phyloP scores from a whole-genome alignment of 2,113 vertebrate species.

The Albula glossodonta region DNA sequence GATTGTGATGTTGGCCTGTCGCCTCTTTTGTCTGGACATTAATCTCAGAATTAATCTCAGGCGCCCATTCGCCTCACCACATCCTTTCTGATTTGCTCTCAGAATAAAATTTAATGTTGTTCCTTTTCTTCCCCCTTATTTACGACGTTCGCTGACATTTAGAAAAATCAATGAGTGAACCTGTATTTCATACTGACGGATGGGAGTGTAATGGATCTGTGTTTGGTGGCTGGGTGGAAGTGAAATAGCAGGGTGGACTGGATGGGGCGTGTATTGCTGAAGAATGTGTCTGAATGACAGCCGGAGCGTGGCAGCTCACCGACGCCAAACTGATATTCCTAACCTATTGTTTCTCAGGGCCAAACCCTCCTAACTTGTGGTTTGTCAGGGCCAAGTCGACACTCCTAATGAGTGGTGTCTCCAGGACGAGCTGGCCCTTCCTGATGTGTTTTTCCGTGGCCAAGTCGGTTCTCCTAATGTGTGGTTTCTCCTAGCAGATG shows the following conservation, averaged over 20 bases:
- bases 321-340: no score
- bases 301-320: no score
- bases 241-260: neutral
- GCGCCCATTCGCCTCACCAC: no score
- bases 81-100: neutral
- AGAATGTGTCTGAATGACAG: no score
- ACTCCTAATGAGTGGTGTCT: no score
- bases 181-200: neutral
- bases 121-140: neutral
- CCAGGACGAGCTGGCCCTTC: no score
- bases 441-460: neutral
- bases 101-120: no score
- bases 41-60: no score
- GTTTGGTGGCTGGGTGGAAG: neutral
- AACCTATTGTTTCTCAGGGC: no score
- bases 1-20: neutral
- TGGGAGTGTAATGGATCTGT: neutral
- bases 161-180: neutral
- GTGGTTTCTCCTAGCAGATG: constrained; percentile 69
- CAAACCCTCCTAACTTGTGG: no score
- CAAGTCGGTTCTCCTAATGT: constrained; percentile 29
- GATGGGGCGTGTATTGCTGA: neutral
- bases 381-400: no score
- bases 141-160: neutral
- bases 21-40: neutral